These are phyloP conservation scores for Regulus satrapa DNA, from an alignment of 2,113 vertebrate genomes.

Conservation along the genomic window DNA sequence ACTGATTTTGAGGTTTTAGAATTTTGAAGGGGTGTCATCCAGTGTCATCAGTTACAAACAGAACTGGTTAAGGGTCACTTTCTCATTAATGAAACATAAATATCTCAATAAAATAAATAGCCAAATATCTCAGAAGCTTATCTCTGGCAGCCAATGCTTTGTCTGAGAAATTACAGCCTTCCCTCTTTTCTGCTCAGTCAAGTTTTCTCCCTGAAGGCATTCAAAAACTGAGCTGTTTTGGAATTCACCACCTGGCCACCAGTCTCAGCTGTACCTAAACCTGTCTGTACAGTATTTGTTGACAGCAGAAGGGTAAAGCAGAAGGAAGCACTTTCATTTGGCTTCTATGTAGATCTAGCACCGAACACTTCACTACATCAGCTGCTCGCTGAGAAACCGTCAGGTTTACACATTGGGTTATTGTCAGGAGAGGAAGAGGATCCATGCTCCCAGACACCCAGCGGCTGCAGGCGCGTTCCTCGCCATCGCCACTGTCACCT, in stretches of 20 bases:
- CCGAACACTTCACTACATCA: not conserved
- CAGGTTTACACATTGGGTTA: accelerated
- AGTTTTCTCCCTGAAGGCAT: slow-evolving; percentile 53
- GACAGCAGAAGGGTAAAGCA: slow-evolving; percentile 4
- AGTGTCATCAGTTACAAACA: not conserved
- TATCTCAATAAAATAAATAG: not conserved
- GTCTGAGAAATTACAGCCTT: slow-evolving; percentile 22
- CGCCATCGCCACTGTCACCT: not conserved
- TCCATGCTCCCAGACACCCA: accelerated
- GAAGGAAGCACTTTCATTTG: not conserved
- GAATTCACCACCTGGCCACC: slow-evolving; percentile 66
- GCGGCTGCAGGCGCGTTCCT: not conserved
- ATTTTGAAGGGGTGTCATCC: not conserved
- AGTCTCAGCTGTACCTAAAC: slow-evolving; percentile 40
- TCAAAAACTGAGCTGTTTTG: slow-evolving; percentile 54
- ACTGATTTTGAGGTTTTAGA: not conserved
- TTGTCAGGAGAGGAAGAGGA: accelerated
- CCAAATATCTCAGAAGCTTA: not conserved
- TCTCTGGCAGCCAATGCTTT: slow-evolving; percentile 28
- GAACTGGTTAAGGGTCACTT: not conserved
- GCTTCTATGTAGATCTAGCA: not conserved
- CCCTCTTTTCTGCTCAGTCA: slow-evolving; percentile 42
- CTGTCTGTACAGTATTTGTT: slow-evolving; percentile 51
- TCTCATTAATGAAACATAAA: slow-evolving; percentile 1
- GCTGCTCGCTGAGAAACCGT: not conserved